Base-by-base conservation (phyloP, 1,140 invertebrate species). In the Cydia pomonella region DNA sequence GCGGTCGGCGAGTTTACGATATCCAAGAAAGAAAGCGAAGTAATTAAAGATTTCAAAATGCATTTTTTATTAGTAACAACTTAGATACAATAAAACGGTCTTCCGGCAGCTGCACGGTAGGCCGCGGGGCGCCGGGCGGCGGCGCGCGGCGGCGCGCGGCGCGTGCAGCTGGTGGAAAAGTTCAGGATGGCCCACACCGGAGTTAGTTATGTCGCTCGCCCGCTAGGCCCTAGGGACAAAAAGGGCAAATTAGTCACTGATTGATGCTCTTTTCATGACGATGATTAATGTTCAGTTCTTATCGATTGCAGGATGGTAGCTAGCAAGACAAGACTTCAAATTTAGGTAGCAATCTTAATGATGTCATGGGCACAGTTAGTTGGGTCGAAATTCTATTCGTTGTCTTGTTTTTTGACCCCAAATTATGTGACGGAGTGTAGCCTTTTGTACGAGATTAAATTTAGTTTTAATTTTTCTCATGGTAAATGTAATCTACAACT, bases 161-260 rank as follows among this genome's bases (percentile, higher is more conserved):
- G 79, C 79, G 83, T 88, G 90, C 86, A 91, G 87, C 90, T 92
- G 90, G 71, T 92, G 90, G 90, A 92, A 92, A 91, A 92, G 76
- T 76, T 78, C 85, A 83, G 79, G 83, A 83, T 87, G 87, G 83
- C 88, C 87, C 78, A 86, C 88, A 90, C 90, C 90, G 77, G 47
- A 79, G 80, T 89, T 89, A 88, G 78, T 86, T 81, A 82, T 64
- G 76, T 82, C 59, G 77, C 80, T 44, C 77, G 79, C 53, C 62
- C 78, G 80, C 81, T 87, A 90, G 77, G 87, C 80, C 87, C 90
- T 90, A 85, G 77, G 80, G 76, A 82, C 82, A 87, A 87, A 75
- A 81, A 16, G 76, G 79, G 78, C 75, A 64, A 62, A 74, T 82
- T 84, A 79, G 73, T 82, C 79, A 79, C 74, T 79, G 75, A 80